Evolutionary conservation across 2,113 vertebrate species (phyloP).

Genomic region (Lampris incognitus): DNA sequence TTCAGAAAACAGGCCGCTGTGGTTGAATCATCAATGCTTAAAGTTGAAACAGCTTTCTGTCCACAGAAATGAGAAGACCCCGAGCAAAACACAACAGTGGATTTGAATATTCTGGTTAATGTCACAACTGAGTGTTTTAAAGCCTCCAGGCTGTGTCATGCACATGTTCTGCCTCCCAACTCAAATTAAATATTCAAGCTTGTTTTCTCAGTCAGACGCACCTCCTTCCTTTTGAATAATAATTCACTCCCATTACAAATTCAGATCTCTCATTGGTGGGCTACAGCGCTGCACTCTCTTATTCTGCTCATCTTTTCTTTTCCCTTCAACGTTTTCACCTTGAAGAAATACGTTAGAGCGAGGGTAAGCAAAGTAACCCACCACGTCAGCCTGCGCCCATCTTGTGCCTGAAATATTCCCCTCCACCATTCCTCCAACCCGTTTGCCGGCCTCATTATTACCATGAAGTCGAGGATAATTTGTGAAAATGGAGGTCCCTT

Average conservation of each 20-base stretch:
- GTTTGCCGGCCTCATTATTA: too few species aligned
- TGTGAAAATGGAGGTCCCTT: not conserved
- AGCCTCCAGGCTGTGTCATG: conserved; percentile 15
- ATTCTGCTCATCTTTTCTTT: conserved; percentile 37
- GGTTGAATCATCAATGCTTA: too few species aligned
- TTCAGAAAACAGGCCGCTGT: too few species aligned
- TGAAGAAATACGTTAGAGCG: conserved; percentile 91
- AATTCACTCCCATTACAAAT: conserved; percentile 1
- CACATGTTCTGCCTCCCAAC: not conserved
- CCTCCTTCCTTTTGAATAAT: conserved; percentile 9
- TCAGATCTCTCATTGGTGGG: conserved; percentile 5
- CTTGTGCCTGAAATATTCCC: conserved; percentile 38
- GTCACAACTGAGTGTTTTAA: not conserved
- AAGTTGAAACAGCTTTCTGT: too few species aligned
- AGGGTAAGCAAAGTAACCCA: conserved; percentile 81
- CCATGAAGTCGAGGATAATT: not conserved
- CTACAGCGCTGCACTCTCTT: not conserved
- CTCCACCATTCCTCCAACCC: not conserved
- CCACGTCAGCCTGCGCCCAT: conserved; percentile 1
- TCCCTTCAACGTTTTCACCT: conserved; percentile 64
- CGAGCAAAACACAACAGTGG: too few species aligned
- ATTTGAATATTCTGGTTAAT: not conserved
- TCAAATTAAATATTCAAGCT: conserved; percentile 32
- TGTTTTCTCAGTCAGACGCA: conserved; percentile 17
- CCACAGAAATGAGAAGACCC: too few species aligned